Evolutionary conservation across 2,113 vertebrate species (phyloP).

Genomic region (Gorsachius goisagi): DNA sequence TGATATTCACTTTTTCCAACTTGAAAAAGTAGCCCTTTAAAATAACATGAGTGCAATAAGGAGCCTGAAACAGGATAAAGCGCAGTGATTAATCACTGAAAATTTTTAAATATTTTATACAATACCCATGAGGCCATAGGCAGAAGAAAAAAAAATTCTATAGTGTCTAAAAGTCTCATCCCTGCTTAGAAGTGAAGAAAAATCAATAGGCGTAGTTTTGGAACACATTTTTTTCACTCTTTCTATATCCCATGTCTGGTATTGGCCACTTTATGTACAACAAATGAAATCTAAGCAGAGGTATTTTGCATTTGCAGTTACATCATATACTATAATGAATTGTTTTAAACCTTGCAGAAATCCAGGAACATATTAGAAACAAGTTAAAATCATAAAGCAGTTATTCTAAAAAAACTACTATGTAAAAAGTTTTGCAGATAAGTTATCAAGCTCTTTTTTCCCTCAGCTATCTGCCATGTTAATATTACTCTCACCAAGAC

Average conservation of each 20-base stretch:
- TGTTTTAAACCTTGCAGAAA: background rate
- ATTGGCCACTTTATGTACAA: background rate
- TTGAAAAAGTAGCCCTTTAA: background rate
- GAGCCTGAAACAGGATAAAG: background rate
- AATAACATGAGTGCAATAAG: background rate
- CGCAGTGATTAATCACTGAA: rapidly evolving
- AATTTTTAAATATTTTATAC: background rate
- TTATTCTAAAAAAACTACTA: background rate
- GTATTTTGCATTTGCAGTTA: background rate
- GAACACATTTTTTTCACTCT: background rate
- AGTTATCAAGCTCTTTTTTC: background rate
- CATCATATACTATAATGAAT: background rate
- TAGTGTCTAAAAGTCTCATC: background rate
- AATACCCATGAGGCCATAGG: rapidly evolving
- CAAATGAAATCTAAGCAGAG: background rate
- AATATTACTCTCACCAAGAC: background rate
- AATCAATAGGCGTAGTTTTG: background rate
- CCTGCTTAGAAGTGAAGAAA: background rate
- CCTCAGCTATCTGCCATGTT: background rate
- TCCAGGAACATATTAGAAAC: background rate
- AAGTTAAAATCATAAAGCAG: background rate
- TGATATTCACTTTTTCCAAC: background rate
- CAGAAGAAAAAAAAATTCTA: background rate
- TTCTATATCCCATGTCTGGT: background rate
- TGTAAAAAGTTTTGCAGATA: background rate